phyloP scores from a whole-genome alignment of 2,113 vertebrate genomes.

The Meleagris gallopavo region DNA sequence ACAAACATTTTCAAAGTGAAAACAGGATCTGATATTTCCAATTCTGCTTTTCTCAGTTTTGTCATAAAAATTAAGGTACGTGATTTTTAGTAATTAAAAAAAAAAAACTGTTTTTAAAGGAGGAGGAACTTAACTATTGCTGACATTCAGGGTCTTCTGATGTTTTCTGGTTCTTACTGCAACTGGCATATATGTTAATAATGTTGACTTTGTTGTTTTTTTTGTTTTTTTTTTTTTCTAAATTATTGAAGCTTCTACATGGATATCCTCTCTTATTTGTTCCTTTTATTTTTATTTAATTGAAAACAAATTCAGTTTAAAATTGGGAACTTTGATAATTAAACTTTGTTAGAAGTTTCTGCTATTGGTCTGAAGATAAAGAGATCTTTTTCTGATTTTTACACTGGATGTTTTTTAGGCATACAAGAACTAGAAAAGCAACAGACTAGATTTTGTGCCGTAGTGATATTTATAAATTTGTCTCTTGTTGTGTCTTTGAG shows the following conservation, averaged over 20 bases:
- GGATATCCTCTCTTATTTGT: accelerated
- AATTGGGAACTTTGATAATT: neutral
- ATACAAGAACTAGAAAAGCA: neutral
- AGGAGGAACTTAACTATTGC: neutral
- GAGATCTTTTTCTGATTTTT: neutral
- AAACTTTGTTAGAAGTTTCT: neutral
- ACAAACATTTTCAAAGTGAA: neutral
- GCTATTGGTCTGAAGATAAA: neutral
- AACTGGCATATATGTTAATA: neutral
- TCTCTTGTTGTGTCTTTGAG: neutral
- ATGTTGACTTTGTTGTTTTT: neutral
- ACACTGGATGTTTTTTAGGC: neutral
- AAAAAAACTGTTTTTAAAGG: neutral
- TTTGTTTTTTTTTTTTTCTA: neutral
- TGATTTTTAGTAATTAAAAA: neutral
- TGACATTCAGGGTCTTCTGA: neutral
- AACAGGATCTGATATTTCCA: neutral
- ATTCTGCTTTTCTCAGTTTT: neutral
- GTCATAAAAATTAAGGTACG: neutral
- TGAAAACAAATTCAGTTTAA: neutral
- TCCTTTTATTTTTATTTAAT: neutral
- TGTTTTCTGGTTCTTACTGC: neutral
- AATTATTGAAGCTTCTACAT: neutral
- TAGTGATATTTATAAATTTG: neutral
- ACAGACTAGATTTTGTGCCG: neutral